A percentile compares a stretch with the other conserved stretches of the same genome.
Evolutionary conservation across 2,113 vertebrate species (phyloP).

Genomic region (Coreoperca whiteheadi): DNA sequence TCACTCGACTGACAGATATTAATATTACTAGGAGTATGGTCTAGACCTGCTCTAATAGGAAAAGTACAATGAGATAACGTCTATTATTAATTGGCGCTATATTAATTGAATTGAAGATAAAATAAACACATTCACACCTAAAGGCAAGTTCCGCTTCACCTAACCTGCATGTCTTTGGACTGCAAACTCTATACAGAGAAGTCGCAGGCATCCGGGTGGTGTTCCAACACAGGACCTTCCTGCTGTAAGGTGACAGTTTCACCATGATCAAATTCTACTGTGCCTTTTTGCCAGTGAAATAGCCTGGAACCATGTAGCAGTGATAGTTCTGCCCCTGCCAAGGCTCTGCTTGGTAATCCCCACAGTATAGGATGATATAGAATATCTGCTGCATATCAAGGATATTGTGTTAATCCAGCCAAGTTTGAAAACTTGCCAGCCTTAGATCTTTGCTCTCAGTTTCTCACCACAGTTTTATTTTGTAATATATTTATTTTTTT

Average conservation of each 20-base stretch:
- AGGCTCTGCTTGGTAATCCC: slow-evolving; percentile 33
- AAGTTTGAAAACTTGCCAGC: slow-evolving; percentile 27
- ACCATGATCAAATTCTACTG: not conserved
- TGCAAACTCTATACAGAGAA: not conserved
- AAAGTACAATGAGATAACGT: too few relatives aligned
- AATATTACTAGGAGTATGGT: too few relatives aligned
- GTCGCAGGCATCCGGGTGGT: not conserved
- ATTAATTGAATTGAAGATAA: too few relatives aligned
- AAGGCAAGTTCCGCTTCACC: not conserved
- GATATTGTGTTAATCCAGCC: slow-evolving; percentile 35
- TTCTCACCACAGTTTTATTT: not conserved
- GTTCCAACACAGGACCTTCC: not conserved
- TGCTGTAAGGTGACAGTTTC: not conserved
- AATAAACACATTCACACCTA: not conserved
- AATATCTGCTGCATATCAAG: slow-evolving; percentile 37
- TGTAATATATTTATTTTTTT: not conserved
- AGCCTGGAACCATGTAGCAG: slow-evolving; percentile 5
- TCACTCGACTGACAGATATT: not conserved
- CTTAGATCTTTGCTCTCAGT: not conserved
- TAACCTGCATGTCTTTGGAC: not conserved
- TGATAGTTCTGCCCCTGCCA: not conserved
- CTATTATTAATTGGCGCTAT: too few relatives aligned
- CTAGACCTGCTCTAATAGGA: too few relatives aligned
- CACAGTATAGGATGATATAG: slow-evolving; percentile 26
- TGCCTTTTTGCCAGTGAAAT: slow-evolving; percentile 13